Evolutionary conservation across 2,888 invertebrate genomes (phyloP).

Genomic region (Macaria notata): DNA sequence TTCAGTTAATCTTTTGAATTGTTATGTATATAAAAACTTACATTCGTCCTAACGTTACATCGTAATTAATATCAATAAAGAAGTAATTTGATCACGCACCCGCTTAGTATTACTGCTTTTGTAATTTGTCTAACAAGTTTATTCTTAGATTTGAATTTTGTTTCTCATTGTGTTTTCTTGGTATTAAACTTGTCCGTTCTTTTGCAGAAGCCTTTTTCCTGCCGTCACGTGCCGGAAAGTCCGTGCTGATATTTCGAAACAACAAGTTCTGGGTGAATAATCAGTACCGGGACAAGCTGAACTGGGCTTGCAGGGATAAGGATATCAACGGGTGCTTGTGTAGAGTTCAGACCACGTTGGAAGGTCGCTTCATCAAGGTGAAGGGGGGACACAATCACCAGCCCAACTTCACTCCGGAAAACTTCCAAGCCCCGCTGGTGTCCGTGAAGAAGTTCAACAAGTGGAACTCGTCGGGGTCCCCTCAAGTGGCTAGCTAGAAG

Average conservation of each 20-base stretch:
- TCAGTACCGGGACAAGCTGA: constrained; percentile 70
- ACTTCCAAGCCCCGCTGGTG: constrained; percentile 55
- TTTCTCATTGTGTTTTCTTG: too few relatives aligned
- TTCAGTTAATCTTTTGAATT: too few relatives aligned
- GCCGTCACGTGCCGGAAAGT: constrained; percentile 75
- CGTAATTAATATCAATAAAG: too few relatives aligned
- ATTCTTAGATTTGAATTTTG: too few relatives aligned
- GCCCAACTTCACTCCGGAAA: constrained; percentile 69
- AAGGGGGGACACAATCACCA: constrained; percentile 68
- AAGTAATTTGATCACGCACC: too few relatives aligned
- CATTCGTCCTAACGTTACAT: too few relatives aligned
- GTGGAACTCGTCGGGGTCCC: constrained; percentile 20
- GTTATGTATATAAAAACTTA: too few relatives aligned
- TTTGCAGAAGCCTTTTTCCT: constrained; percentile 71
- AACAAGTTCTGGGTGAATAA: constrained; percentile 80
- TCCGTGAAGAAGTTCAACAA: constrained; percentile 39
- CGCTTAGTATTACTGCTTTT: too few relatives aligned
- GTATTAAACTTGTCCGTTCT: constrained; percentile 11
- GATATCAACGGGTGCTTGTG: constrained; percentile 69
- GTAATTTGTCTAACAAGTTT: too few relatives aligned
- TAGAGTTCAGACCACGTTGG: constrained; percentile 74
- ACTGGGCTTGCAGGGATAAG: constrained; percentile 77
- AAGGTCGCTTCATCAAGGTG: constrained; percentile 67
- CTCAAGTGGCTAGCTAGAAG: constrained; percentile 25
- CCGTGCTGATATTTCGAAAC: constrained; percentile 67